These are phyloP conservation scores for Iphiclides podalirius DNA, from an alignment of 2,888 invertebrate species.

Conservation along the genomic window DNA sequence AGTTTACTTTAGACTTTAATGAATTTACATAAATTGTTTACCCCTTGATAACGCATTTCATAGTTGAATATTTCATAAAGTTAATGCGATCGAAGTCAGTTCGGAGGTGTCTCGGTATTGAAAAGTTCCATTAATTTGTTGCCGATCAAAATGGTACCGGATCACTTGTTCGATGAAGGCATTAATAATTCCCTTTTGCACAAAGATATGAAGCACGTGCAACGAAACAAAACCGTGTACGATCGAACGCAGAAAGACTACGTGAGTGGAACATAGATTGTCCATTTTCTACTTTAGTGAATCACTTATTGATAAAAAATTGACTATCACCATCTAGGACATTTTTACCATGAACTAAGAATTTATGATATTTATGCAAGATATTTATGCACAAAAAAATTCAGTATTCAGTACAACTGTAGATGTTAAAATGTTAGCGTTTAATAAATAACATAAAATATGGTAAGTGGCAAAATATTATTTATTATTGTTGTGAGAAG, in stretches of 20 bases:
- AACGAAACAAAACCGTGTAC: conserved; percentile 45
- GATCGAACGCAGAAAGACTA: conserved; percentile 62
- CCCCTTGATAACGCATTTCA: conserved; percentile 39
- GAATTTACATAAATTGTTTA: conserved; percentile 58
- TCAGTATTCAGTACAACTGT: no score
- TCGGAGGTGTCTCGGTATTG: neutral
- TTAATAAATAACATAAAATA: no score
- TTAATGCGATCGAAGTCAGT: neutral
- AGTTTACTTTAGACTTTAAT: conserved; percentile 69
- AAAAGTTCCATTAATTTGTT: neutral
- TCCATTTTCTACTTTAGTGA: neutral
- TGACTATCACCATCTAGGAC: no score
- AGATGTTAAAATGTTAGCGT: no score
- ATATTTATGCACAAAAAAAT: no score
- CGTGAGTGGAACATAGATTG: conserved; percentile 48
- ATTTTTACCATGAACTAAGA: neutral
- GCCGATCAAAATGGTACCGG: conserved; percentile 52
- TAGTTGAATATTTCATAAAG: conserved; percentile 20
- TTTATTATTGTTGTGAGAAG: no score
- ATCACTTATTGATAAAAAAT: no score
- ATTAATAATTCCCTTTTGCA: conserved; percentile 55
- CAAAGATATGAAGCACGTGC: conserved; percentile 64
- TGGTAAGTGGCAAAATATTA: no score
- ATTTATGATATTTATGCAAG: no score
- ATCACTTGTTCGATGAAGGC: conserved; percentile 65